Conservation (phyloP, 35 echinoderm and acorn worm species). For the Holothuria glaberrima region DNA sequence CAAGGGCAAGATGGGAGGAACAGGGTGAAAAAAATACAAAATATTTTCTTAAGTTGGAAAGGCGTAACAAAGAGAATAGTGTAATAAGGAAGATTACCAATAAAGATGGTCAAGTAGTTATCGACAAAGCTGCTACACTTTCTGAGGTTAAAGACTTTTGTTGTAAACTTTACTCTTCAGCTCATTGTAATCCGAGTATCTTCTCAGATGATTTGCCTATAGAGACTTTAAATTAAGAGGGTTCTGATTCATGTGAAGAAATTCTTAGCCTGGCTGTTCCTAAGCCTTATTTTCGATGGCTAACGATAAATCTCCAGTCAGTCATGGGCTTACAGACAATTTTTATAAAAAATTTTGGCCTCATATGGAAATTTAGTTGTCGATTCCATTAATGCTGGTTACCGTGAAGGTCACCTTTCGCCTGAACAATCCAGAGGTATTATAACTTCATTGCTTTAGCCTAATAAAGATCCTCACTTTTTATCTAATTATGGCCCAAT, state of each 20-base stretch:
- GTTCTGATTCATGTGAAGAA: no score
- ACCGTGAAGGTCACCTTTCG: no score
- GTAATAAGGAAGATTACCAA: not conserved
- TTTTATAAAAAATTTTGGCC: no score
- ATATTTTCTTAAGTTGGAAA: not conserved
- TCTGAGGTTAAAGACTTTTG: not conserved
- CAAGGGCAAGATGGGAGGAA: not conserved
- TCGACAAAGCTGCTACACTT: not conserved
- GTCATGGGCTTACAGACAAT: not conserved
- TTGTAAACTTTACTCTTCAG: not conserved
- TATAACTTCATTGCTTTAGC: no score
- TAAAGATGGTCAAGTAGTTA: not conserved
- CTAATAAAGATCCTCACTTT: no score
- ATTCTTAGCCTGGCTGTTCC: no score
- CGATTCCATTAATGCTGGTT: no score
- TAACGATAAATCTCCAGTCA: no score
- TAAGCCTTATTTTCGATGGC: no score
- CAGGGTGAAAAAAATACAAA: not conserved
- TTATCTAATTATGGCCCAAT: no score
- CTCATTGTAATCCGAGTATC: not conserved
- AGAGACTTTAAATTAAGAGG: not conserved
- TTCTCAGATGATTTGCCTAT: not conserved
- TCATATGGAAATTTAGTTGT: no score
- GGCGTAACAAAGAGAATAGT: not conserved
- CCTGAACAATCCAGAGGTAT: no score